Conservation (phyloP, 1,140 invertebrate species). For the Heliconius himera region DNA sequence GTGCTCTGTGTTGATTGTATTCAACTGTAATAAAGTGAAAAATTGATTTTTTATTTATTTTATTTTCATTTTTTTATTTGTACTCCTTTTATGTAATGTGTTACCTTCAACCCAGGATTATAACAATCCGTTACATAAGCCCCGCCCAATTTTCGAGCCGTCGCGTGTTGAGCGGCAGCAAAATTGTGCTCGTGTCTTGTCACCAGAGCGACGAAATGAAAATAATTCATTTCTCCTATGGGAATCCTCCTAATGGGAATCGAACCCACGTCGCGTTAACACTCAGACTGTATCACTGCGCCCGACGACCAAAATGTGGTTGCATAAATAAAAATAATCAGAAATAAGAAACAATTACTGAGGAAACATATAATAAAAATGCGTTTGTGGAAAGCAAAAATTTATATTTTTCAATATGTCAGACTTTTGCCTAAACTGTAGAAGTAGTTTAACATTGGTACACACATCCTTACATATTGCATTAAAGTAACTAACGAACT, state of each 20-base stretch:
- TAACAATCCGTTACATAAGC: too few relatives aligned
- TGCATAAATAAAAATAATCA: too few relatives aligned
- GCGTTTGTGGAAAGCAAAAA: slow-evolving; percentile 67
- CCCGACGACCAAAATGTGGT: too few relatives aligned
- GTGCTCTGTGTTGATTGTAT: slow-evolving; percentile 12
- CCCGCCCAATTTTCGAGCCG: too few relatives aligned
- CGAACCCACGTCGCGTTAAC: too few relatives aligned
- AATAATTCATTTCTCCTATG: too few relatives aligned
- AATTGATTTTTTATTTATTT: slow-evolving; percentile 38
- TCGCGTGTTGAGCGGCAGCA: too few relatives aligned
- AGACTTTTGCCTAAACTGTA: slow-evolving; percentile 75
- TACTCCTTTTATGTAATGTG: background rate
- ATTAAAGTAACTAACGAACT: slow-evolving; percentile 27
- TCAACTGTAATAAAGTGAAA: slow-evolving; percentile 30
- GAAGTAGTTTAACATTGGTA: slow-evolving; percentile 69
- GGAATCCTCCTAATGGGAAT: too few relatives aligned
- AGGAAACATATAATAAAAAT: slow-evolving; percentile 24
- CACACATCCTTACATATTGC: slow-evolving; percentile 68
- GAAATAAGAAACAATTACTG: too few relatives aligned
- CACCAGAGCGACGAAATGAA: too few relatives aligned
- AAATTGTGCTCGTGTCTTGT: too few relatives aligned
- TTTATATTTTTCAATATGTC: slow-evolving; percentile 53
- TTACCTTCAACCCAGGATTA: background rate
- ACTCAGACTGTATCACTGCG: too few relatives aligned
- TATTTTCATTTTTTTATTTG: slow-evolving; percentile 3